Conservation (phyloP, 2,888 invertebrate genomes). For the Apamea anceps region DNA sequence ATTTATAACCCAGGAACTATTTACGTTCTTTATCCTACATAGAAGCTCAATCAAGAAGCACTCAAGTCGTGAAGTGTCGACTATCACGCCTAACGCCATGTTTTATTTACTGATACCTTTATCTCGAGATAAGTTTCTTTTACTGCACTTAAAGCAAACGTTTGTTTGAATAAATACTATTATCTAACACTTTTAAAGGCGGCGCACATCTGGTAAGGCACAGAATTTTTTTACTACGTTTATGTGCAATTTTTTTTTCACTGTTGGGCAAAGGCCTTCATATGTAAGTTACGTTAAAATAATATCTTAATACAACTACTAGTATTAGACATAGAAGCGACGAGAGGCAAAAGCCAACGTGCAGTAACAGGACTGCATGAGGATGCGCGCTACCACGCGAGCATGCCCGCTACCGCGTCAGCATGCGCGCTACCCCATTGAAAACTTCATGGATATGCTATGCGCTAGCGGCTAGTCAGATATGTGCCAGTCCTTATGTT, state of each 20-base stretch:
- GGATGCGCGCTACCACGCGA: background rate
- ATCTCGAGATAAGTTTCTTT: conserved; percentile 65
- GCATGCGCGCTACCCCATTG: background rate
- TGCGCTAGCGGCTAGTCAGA: background rate
- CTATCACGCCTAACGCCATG: conserved; percentile 58
- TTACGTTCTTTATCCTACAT: conserved; percentile 59
- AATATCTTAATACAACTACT: background rate
- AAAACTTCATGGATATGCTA: background rate
- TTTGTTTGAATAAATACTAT: conserved; percentile 58
- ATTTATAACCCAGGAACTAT: conserved; percentile 39
- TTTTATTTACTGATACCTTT: conserved; percentile 66
- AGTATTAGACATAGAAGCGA: background rate
- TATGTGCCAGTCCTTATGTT: background rate
- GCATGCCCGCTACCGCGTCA: background rate
- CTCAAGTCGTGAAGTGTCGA: conserved; percentile 58
- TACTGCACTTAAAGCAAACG: conserved; percentile 59
- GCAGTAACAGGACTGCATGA: too few relatives aligned
- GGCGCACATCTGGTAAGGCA: background rate
- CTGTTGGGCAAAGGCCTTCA: background rate
- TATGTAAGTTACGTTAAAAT: background rate
- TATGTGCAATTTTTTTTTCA: background rate
- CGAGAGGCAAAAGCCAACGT: background rate
- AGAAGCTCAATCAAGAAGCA: conserved; percentile 66
- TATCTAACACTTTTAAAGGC: conserved; percentile 52
- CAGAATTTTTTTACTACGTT: background rate